phyloP scores from a whole-genome alignment of 2,888 invertebrate genomes.

The Idaea dimidiata region DNA sequence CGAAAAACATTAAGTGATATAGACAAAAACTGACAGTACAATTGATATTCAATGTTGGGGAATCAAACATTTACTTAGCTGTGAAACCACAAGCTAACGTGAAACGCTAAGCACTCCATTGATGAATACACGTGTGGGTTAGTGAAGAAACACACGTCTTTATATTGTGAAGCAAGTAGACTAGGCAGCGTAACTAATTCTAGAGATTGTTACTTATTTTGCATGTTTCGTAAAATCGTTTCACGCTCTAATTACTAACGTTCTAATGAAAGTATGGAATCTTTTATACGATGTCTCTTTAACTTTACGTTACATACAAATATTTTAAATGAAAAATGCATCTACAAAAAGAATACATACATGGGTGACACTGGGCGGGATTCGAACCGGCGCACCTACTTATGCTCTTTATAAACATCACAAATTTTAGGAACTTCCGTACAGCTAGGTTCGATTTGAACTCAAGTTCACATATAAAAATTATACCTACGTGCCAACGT shows the following conservation, averaged over 20 bases:
- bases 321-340: no score
- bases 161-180: conserved; percentile 65
- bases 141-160: conserved; percentile 69
- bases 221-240: conserved; percentile 79
- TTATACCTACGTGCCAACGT: no score
- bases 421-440: no score
- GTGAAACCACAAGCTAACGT: conserved; percentile 22
- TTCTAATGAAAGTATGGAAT: conserved; percentile 74
- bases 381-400: no score
- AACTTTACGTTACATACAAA: neutral
- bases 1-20: conserved; percentile 2
- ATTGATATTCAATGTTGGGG: neutral
- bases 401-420: no score
- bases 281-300: conserved; percentile 31
- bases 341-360: no score
- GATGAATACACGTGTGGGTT: conserved; percentile 67
- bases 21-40: neutral
- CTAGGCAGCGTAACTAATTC: conserved; percentile 77
- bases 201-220: conserved; percentile 79
- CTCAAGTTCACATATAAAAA: no score
- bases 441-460: no score
- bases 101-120: conserved; percentile 37
- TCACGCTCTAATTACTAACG: conserved; percentile 74
- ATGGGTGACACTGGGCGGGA: no score
- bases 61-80: neutral